These are phyloP conservation scores for Cepaea nemoralis DNA, from an alignment of 1,140 invertebrate genomes.

Conservation along the genomic window DNA sequence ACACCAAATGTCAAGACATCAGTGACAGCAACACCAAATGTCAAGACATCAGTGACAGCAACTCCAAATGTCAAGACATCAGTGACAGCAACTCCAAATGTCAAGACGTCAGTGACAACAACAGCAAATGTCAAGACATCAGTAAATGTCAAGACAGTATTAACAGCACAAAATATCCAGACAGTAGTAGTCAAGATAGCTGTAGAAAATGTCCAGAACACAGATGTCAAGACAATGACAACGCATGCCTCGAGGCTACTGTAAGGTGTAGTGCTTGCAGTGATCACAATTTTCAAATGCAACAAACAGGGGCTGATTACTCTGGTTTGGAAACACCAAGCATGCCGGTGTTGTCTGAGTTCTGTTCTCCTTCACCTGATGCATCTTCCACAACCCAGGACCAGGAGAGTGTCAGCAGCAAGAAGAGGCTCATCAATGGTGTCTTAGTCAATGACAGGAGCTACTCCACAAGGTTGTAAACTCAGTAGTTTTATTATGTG, in stretches of 20 bases:
- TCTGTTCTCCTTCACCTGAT: neutral
- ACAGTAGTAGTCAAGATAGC: too few relatives aligned
- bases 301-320: neutral
- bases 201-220: too few relatives aligned
- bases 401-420: neutral
- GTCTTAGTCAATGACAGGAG: constrained; percentile 17
- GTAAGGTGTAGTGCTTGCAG: neutral
- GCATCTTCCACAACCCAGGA: too few relatives aligned
- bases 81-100: neutral
- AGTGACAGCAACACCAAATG: neutral
- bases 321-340: neutral
- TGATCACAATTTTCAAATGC: neutral
- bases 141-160: too few relatives aligned
- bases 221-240: too few relatives aligned
- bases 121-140: too few relatives aligned
- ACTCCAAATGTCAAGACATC: neutral
- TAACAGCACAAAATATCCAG: too few relatives aligned
- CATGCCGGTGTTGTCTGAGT: neutral
- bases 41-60: neutral
- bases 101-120: too few relatives aligned
- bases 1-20: neutral
- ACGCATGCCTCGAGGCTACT: too few relatives aligned
- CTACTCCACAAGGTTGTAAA: constrained; percentile 10
- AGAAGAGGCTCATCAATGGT: constrained; percentile 11
- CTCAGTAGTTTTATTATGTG: neutral